Percentiles rank a stretch among this genome's conserved stretches.
Conservation (phyloP, 92 coral and sea anemone genomes). For the Plumapathes pennacea region DNA sequence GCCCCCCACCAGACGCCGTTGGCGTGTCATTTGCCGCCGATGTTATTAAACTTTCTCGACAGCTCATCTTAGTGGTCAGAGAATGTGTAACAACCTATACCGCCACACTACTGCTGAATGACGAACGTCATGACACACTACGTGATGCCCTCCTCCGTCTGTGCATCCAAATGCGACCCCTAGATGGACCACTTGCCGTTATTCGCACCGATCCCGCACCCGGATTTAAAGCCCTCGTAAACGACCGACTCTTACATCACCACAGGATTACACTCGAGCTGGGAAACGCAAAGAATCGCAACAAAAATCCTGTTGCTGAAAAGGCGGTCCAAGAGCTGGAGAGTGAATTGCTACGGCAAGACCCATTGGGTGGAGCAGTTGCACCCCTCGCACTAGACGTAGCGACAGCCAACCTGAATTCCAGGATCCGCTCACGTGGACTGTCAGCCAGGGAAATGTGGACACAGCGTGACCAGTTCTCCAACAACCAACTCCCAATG, state of each 20-base stretch:
- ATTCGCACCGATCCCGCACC: slow-evolving; percentile 34
- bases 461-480: slow-evolving; percentile 56
- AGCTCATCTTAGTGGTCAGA: too few relatives aligned
- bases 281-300: slow-evolving; percentile 52
- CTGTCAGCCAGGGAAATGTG: slow-evolving; percentile 61
- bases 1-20: too few relatives aligned
- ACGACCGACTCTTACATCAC: slow-evolving; percentile 7
- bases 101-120: too few relatives aligned
- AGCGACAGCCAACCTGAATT: slow-evolving; percentile 47
- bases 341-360: slow-evolving; percentile 27
- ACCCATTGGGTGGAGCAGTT: slow-evolving; percentile 42
- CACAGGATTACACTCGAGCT: slow-evolving; percentile 45
- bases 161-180: slow-evolving; percentile 41
- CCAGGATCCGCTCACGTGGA: slow-evolving; percentile 35
- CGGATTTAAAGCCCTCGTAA: slow-evolving; percentile 8
- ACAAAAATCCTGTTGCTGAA: slow-evolving; percentile 64
- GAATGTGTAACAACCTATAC: too few relatives aligned
- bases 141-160: slow-evolving; percentile 23
- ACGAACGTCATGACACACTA: slow-evolving; percentile 4
- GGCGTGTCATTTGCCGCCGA: too few relatives aligned
- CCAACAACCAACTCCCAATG: slow-evolving; percentile 24
- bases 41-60: too few relatives aligned
- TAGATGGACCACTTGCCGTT: slow-evolving; percentile 33
- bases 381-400: slow-evolving; percentile 33
- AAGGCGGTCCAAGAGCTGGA: slow-evolving; percentile 32